These are phyloP conservation scores for Crocidura indochinensis DNA, from an alignment of 2,797 vertebrate species.

Conservation along the genomic window DNA sequence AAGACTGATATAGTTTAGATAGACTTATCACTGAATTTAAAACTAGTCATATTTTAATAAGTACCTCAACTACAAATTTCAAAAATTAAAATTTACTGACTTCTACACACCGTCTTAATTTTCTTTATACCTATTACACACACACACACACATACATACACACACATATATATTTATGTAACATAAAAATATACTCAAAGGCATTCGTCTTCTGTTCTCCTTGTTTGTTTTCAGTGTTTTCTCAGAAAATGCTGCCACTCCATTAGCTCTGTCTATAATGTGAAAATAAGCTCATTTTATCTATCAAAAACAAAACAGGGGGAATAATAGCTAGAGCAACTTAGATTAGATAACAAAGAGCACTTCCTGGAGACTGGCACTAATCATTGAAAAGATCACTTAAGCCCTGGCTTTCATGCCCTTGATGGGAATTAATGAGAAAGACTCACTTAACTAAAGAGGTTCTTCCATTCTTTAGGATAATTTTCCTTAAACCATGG, in stretches of 20 bases:
- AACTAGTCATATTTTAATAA: neutral
- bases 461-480: neutral
- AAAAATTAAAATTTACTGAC: neutral
- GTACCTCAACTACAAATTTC: constrained; percentile 13
- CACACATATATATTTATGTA: neutral
- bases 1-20: neutral
- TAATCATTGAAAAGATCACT: constrained; percentile 54
- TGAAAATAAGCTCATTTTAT: constrained; percentile 34
- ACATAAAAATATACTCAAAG: neutral
- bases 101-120: neutral
- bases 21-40: neutral
- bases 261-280: neutral
- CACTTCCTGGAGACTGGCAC: constrained; percentile 66
- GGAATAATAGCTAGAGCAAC: constrained; percentile 33
- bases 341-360: constrained; percentile 78
- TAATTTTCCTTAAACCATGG: constrained; percentile 13
- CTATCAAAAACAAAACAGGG: constrained; percentile 68
- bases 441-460: constrained; percentile 57
- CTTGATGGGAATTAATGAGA: constrained; percentile 54
- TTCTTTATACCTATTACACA: neutral
- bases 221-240: neutral
- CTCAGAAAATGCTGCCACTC: neutral
- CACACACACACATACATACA: too few relatives aligned
- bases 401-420: constrained; percentile 20
- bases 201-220: neutral